Base-by-base conservation (phyloP, 2,888 invertebrate genomes). In the Dorcus parallelipipedus region DNA sequence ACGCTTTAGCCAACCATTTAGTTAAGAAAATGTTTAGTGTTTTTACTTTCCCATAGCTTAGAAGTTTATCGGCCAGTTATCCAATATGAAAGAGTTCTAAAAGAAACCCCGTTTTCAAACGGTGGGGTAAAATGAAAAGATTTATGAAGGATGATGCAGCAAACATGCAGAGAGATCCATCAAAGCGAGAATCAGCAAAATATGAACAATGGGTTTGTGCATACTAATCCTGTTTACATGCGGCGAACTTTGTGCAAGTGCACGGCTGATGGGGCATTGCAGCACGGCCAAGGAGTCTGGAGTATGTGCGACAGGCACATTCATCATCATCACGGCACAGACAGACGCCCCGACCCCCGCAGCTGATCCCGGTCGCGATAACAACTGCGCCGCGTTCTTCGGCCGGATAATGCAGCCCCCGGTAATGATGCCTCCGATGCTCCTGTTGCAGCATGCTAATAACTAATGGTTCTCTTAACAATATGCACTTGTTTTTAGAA, bases 321-420 rank as follows among this genome's bases (percentile, higher is more conserved):
- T 73, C 73, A 74, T 74, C 74, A 73, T 74, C 74, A 71, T 74
- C 74, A 71, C 70, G 68, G 70, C 68, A 65, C 68, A 71, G 72
- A 71, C 72, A 70, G 64, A 61, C 63, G 60, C 43, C 38, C 52
- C 42, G 45, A 45, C 45, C 45, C 45, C n/a, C 45, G 45, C 45
- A 45, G 23, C 45, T 23, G 45, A 45, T 45, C 45, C 45, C 45
- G 45, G 20, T 23, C 45, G 45, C 45, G 45, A 45, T 45, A 45
- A 45, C 45, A 23, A 45, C 45, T 17, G 45, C 17, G 45, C 45
- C 23, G 45, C 45, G 45, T 45, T 45, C 45, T 45, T 10, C n/a
- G 45, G 45, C 45, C 20, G 10, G 45, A 45, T 45, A 45, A 45
- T 45, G 45, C 45, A 45, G 45, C 45, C 10, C 17, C 45, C 45